Conservation (phyloP, 2,888 invertebrate genomes). For the Monoplex corrugatus region DNA sequence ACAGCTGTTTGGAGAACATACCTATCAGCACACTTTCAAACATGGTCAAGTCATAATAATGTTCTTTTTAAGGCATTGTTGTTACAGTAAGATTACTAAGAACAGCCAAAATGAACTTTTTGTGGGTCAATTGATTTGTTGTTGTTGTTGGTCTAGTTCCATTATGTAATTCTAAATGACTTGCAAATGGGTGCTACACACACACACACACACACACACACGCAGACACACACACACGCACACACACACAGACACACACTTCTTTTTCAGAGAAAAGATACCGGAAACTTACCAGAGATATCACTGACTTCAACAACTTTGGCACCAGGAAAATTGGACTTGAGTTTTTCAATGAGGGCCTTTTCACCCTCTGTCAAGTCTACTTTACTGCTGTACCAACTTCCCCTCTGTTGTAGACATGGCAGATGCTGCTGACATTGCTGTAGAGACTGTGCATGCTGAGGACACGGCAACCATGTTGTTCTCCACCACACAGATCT, state of each 20-base stretch:
- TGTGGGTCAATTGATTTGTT: too few species aligned
- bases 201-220: neutral
- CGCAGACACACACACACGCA: neutral
- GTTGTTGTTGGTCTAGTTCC: too few species aligned
- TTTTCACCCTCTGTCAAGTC: conserved; percentile 76
- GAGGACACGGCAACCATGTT: neutral
- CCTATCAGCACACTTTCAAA: too few species aligned
- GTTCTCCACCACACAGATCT: neutral
- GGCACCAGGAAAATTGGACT: conserved; percentile 76
- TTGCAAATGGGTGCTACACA: too few species aligned
- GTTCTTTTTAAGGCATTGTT: too few species aligned
- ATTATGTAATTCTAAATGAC: too few species aligned
- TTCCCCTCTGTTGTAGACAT: neutral
- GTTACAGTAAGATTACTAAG: too few species aligned
- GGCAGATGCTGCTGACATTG: neutral
- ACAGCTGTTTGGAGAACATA: too few species aligned
- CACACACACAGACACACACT: neutral
- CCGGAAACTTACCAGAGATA: conserved; percentile 76
- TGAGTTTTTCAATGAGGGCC: conserved; percentile 70
- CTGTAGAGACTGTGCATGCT: neutral
- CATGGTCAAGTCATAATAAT: too few species aligned
- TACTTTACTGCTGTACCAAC: neutral
- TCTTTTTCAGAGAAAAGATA: neutral
- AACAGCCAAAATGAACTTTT: too few species aligned
- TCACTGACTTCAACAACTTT: conserved; percentile 77